phyloP scores from a whole-genome alignment of 1,140 invertebrate species.

The Tetraneura akinire region DNA sequence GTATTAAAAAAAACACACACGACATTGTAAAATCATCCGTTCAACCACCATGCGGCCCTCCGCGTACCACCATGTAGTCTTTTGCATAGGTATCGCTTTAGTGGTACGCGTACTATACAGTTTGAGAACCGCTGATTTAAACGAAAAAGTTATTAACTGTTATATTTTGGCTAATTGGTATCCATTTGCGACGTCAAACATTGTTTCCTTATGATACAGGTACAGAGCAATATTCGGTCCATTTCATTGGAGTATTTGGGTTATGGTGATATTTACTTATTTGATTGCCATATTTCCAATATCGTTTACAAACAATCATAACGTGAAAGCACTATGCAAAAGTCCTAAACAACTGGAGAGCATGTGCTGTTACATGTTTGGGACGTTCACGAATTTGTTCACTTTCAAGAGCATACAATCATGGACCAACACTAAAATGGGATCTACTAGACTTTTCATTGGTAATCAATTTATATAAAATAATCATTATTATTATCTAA shows the following conservation, averaged over 20 bases:
- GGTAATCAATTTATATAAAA: conserved; percentile 60
- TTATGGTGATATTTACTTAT: conserved; percentile 69
- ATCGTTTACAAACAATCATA: conserved; percentile 69
- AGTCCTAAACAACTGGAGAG: conserved; percentile 71
- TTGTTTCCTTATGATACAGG: conserved; percentile 61
- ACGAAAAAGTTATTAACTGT: too few species aligned
- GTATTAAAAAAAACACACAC: too few species aligned
- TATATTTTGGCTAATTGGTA: too few species aligned
- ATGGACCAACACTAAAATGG: conserved; percentile 69
- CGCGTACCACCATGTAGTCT: too few species aligned
- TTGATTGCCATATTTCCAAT: conserved; percentile 72
- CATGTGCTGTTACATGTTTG: conserved; percentile 69
- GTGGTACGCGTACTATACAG: too few species aligned
- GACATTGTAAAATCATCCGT: too few species aligned
- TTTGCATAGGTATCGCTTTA: too few species aligned
- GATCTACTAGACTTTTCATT: conserved; percentile 69
- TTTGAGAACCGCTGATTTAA: too few species aligned
- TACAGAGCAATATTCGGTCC: conserved; percentile 80
- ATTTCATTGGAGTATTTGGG: conserved; percentile 76
- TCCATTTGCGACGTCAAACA: too few species aligned
- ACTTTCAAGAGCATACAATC: conserved; percentile 69
- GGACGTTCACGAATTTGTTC: conserved; percentile 78
- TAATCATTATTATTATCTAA: background rate
- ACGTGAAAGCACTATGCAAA: conserved; percentile 65
- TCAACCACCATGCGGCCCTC: too few species aligned